Evolutionary conservation across 2,888 invertebrate genomes (phyloP).

Genomic region (Pecten maximus): DNA sequence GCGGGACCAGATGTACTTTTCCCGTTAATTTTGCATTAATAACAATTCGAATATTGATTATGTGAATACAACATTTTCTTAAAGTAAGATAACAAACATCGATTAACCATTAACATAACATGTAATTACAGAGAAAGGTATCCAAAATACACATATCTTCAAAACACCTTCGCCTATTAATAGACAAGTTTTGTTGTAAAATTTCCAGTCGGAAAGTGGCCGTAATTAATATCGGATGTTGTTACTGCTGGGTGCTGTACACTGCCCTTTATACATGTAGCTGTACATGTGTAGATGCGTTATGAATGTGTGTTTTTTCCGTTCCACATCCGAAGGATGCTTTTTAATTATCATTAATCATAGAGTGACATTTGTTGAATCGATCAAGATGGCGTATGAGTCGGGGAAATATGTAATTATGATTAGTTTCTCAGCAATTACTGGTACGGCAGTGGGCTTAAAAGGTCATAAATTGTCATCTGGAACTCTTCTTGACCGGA

Average conservation of each 20-base stretch:
- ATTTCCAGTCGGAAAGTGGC: not conserved
- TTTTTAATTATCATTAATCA: constrained; percentile 22
- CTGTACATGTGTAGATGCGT: not conserved
- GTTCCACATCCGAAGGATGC: not conserved
- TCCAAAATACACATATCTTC: not conserved
- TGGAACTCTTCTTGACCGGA: not conserved
- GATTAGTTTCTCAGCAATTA: not conserved
- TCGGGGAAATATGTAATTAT: not conserved
- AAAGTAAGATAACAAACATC: too few species aligned
- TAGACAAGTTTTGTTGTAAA: not conserved
- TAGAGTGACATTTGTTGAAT: not conserved
- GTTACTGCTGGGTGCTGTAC: not conserved
- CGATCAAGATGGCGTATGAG: not conserved
- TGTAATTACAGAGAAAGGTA: not conserved
- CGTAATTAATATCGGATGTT: not conserved
- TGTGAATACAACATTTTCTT: not conserved
- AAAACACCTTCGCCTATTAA: not conserved
- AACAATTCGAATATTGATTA: too few species aligned
- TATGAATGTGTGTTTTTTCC: constrained; percentile 16
- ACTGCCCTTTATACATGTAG: not conserved
- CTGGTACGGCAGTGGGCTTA: not conserved
- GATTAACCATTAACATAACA: not conserved
- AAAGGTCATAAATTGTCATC: constrained; percentile 17
- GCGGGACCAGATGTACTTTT: too few species aligned
- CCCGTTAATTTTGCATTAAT: too few species aligned